Conservation (phyloP, 1,140 invertebrate genomes). For the Charaxes varanes region DNA sequence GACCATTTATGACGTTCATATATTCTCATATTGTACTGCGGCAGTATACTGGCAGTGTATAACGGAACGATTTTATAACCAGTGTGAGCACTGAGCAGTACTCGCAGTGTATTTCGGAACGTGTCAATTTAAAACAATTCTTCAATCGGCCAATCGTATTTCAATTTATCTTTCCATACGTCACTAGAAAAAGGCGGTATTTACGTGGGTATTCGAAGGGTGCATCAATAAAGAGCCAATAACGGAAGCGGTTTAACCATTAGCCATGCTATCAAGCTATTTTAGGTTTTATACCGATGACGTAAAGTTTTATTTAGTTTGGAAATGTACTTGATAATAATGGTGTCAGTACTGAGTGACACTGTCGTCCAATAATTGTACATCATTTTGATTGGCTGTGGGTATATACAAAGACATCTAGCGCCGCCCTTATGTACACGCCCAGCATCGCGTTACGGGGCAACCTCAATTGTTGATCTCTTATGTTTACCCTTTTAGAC, state of each 20-base stretch:
- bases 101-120: too few species aligned
- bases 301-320: conserved; percentile 6
- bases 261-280: conserved; percentile 2
- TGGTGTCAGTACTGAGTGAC: conserved; percentile 43
- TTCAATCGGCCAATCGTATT: too few species aligned
- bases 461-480: conserved; percentile 25
- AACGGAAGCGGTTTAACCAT: conserved; percentile 21
- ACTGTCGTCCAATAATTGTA: conserved; percentile 54
- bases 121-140: too few species aligned
- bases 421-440: conserved; percentile 28
- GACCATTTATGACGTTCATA: too few species aligned
- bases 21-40: too few species aligned
- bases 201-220: too few species aligned
- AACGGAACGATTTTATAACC: too few species aligned
- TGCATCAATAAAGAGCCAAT: conserved; percentile 18
- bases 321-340: not conserved
- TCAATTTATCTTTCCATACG: too few species aligned
- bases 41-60: too few species aligned
- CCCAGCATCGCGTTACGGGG: conserved; percentile 40
- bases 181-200: too few species aligned
- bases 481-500: too few species aligned
- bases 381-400: conserved; percentile 48
- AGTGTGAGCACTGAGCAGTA: too few species aligned
- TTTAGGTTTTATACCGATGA: not conserved
- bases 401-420: conserved; percentile 10